These are phyloP conservation scores for Helostoma temminkii DNA, from an alignment of 2,797 vertebrate species.

Conservation along the genomic window DNA sequence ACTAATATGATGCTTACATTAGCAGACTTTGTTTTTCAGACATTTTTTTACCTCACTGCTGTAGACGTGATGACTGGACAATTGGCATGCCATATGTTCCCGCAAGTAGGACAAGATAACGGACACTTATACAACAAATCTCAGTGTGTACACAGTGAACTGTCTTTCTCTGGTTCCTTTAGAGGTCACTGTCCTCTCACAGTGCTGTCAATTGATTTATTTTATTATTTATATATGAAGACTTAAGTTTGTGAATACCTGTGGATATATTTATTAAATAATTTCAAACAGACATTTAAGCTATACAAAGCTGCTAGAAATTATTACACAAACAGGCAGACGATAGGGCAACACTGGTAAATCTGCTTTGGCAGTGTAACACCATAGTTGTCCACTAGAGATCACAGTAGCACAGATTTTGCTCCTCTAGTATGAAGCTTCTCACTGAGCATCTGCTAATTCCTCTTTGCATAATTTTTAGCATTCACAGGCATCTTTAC, in stretches of 20 bases:
- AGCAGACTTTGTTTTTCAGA: constrained; percentile 12
- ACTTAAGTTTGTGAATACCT: constrained; percentile 4
- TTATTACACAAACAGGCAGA: background rate
- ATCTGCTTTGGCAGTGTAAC: constrained; percentile 35
- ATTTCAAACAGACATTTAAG: constrained; percentile 3
- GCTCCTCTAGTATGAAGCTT: background rate
- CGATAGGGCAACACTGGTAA: constrained; percentile 7
- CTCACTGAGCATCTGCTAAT: constrained; percentile 11
- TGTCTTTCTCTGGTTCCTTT: background rate
- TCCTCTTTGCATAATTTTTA: constrained; percentile 15
- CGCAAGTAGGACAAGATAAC: background rate
- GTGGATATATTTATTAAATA: constrained; percentile 15
- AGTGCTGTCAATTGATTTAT: constrained; percentile 4
- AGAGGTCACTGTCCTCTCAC: background rate
- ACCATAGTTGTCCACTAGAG: constrained; percentile 67
- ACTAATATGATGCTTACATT: constrained; percentile 20
- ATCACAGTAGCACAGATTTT: constrained; percentile 50
- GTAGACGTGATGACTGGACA: constrained; percentile 6
- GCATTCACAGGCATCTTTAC: background rate
- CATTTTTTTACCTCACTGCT: constrained; percentile 2
- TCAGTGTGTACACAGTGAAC: constrained; percentile 5
- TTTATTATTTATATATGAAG: constrained; percentile 18
- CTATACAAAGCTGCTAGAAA: background rate
- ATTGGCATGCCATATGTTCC: background rate
- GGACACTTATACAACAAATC: background rate